Conservation (phyloP, 2,797 vertebrate species). For the Pangasius mekongensis region DNA sequence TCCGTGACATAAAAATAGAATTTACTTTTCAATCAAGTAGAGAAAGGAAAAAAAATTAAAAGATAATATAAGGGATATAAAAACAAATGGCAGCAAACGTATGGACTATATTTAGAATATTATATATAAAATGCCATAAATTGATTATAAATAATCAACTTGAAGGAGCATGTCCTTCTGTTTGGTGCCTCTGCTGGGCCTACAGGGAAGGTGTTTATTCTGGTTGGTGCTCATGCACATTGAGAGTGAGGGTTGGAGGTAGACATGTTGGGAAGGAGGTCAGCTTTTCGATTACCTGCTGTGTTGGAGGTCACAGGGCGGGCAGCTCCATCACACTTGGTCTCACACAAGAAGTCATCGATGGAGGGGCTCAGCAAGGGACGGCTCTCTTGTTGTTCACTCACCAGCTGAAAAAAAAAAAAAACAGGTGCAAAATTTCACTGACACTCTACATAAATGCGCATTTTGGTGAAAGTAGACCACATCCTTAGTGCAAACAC, state of each 20-base stretch:
- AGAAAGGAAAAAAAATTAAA: background rate
- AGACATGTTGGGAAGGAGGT: slow-evolving; percentile 27
- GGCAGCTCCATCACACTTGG: slow-evolving; percentile 90
- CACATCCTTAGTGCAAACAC: slow-evolving; percentile 5
- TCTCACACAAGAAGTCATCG: slow-evolving; percentile 97
- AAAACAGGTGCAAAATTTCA: slow-evolving; percentile 43
- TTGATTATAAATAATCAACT: background rate
- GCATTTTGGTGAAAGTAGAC: slow-evolving; percentile 6
- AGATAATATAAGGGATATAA: background rate
- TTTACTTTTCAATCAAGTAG: background rate
- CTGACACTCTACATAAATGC: slow-evolving; percentile 35
- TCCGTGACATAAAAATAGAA: background rate
- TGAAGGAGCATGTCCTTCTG: background rate
- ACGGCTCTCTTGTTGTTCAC: slow-evolving; percentile 98
- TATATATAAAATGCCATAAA: background rate
- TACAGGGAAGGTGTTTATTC: background rate
- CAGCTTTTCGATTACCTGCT: slow-evolving; percentile 78
- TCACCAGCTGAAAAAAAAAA: slow-evolving; percentile 88
- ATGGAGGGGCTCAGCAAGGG: slow-evolving; percentile 98
- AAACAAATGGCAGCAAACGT: background rate
- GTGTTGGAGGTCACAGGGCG: slow-evolving; percentile 97
- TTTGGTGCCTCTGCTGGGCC: background rate
- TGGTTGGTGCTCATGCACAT: background rate
- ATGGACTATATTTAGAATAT: background rate
- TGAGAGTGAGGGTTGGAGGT: background rate